Evolutionary conservation across 2,888 invertebrate genomes (phyloP), one percentile per base, ranked within the genome.

Genomic region (Timandra comae): DNA sequence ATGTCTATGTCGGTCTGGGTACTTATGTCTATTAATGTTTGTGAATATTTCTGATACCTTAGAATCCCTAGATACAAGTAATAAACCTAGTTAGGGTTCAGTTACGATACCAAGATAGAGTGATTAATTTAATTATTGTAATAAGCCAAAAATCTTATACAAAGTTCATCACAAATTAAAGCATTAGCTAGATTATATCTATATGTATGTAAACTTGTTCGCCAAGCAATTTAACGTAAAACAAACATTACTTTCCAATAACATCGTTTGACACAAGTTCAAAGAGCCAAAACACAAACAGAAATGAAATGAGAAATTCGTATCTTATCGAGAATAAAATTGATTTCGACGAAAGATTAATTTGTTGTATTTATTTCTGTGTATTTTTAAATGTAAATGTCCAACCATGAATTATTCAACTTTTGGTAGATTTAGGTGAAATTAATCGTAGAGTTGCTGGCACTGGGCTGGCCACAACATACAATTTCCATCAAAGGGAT

Each of bases 401-500:
- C 41, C 37, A 50, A 26, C 25, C 28, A 33, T 42, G 38, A 46
- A 50, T 44, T 36, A 49, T 55, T 63, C 56, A 62, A 57, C 56
- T 47, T 56, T 57, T 55, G 56, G 62, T 61, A 68, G 31, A 30
- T 34, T 68, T 65, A 61, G 63, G 56, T 56, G 52, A 64, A 73
- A 75, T 73, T 72, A 74, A 73, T 72, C 67, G 73, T 64, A 63
- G 52, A 63, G 61, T 54, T 65, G 62, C 61, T 57, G 56, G 47
- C 52, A 55, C 54, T 54, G 46, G 50, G 55, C 54, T 54, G 46
- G 50, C 72, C 74, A 40, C 71, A 70, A 74, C 75, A 75, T 63
- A 72, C 70, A 75, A 71, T 73, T 68, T 65, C 74, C 75, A 75
- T 78, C 75, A 74, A 69, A 74, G 66, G 73, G 68, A 59, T 65